Evolutionary conservation across 2,888 invertebrate genomes (phyloP), one percentile per base, ranked within the genome.

Genomic region (Phaonia tiefii): DNA sequence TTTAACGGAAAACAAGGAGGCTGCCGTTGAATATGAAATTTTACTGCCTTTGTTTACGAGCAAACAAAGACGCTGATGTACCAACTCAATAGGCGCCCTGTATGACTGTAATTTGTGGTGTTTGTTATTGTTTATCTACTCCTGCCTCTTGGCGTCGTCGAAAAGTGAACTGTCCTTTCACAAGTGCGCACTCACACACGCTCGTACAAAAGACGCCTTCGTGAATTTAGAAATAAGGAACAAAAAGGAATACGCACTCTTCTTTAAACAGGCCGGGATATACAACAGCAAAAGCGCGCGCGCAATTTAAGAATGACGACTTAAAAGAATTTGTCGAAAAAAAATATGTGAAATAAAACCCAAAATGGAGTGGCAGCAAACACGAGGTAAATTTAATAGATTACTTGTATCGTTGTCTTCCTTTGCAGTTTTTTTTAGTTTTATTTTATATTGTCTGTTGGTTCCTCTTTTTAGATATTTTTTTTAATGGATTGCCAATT

Each of bases 401-500:
- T 42, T 73, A 51, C 37, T 67, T 60, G 26, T 54, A 31, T 69
- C 66, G 20, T 44, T 11, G n/a, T 10, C 63, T 11, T 37, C 26
- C 31, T 60, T 25, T 66, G 22, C 44, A 60, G 51, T 58, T 54
- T 58, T 80, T 54, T 67, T 26, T 76, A 58, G 67, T 60, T 69
- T 31, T 17, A 58, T 66, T 71, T 37, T 69, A 44, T 51, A 22
- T 51, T 66, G 17, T 3, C n/a, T 54, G 75, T 74, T 65, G 66
- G 63, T 65, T 31, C 8, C 8, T 31, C 49, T 54, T 58, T 80
- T 54, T 67, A 20, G 74, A 58, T 69, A 58, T 72, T 31, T 17
- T 51, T 79, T 65, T 85, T 80, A 73, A 71, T 79, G 69, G 60
- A 22, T 49, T 76, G 70, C 72, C 42, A 71, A 79, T 63, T 71